Evolutionary conservation across 1,140 invertebrate genomes (phyloP).

Genomic region (Zaprionus lachaisei): DNA sequence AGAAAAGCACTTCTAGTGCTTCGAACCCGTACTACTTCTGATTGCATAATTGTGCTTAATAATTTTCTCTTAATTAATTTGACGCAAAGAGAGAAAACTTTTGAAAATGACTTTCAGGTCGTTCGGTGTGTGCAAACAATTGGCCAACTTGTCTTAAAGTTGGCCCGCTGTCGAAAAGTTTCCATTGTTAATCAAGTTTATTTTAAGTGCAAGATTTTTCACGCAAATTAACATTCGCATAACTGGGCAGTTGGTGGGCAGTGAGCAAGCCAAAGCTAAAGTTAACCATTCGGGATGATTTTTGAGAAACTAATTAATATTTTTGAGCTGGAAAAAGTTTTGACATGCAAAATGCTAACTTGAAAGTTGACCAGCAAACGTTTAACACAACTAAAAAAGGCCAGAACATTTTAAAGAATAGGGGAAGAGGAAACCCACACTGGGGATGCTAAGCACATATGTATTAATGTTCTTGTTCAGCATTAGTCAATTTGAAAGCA

Average conservation of each 20-base stretch:
- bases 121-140: conserved; percentile 56
- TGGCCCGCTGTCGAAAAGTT: conserved; percentile 55
- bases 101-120: conserved; percentile 15
- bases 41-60: conserved; percentile 14
- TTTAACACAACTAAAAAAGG: neutral
- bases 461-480: neutral
- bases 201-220: conserved; percentile 59
- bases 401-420: neutral
- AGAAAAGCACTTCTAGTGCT: neutral
- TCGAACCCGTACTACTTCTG: neutral
- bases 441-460: neutral
- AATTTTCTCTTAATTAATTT: conserved; percentile 71
- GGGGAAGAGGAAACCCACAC: neutral
- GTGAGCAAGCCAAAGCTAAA: neutral
- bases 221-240: conserved; percentile 65
- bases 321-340: conserved; percentile 25
- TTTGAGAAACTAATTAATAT: conserved; percentile 65
- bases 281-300: conserved; percentile 17
- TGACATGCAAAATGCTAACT: conserved; percentile 17
- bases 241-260: conserved; percentile 31
- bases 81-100: conserved; percentile 53
- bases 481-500: conserved; percentile 5
- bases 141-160: conserved; percentile 60
- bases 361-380: conserved; percentile 6
- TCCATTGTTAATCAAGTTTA: conserved; percentile 71